Evolutionary conservation across 2,797 vertebrate species (phyloP).

Genomic region (Rhyacichthys aspro): DNA sequence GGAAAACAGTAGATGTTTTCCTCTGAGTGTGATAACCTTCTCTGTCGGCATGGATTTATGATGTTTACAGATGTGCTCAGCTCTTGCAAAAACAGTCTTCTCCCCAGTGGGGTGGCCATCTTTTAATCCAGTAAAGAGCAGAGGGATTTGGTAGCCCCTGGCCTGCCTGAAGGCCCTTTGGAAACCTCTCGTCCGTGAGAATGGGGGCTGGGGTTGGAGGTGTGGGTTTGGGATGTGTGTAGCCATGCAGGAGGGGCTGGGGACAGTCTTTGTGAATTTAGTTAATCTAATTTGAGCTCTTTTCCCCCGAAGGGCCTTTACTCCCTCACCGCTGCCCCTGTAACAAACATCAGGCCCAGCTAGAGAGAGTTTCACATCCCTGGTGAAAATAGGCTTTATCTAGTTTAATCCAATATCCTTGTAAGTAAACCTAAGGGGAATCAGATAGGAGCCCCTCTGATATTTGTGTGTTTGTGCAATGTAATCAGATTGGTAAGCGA

Average conservation of each 20-base stretch:
- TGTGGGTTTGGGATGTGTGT: slow-evolving; percentile 69
- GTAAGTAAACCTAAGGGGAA: slow-evolving; percentile 37
- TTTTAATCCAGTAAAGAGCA: slow-evolving; percentile 79
- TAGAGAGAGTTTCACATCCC: slow-evolving; percentile 60
- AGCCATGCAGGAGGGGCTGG: slow-evolving; percentile 70
- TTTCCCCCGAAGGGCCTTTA: slow-evolving; percentile 59
- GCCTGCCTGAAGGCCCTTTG: slow-evolving; percentile 74
- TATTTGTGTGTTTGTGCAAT: slow-evolving; percentile 31
- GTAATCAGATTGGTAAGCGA: slow-evolving; percentile 26
- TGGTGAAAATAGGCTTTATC: slow-evolving; percentile 70
- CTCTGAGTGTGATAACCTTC: slow-evolving; percentile 35
- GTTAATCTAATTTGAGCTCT: slow-evolving; percentile 82
- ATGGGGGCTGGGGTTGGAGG: slow-evolving; percentile 66
- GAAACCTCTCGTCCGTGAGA: slow-evolving; percentile 78
- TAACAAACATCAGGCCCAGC: slow-evolving; percentile 65
- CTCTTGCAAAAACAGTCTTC: slow-evolving; percentile 55
- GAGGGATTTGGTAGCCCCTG: slow-evolving; percentile 73
- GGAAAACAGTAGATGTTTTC: slow-evolving; percentile 24
- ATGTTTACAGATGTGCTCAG: slow-evolving; percentile 77
- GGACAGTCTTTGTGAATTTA: slow-evolving; percentile 81
- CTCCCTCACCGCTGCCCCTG: slow-evolving; percentile 50
- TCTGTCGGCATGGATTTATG: slow-evolving; percentile 49
- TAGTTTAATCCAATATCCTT: slow-evolving; percentile 72
- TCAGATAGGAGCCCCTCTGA: slow-evolving; percentile 23
- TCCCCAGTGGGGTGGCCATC: slow-evolving; percentile 55